phyloP scores from a whole-genome alignment of 2,113 vertebrate species.

The Charadrius vociferus region DNA sequence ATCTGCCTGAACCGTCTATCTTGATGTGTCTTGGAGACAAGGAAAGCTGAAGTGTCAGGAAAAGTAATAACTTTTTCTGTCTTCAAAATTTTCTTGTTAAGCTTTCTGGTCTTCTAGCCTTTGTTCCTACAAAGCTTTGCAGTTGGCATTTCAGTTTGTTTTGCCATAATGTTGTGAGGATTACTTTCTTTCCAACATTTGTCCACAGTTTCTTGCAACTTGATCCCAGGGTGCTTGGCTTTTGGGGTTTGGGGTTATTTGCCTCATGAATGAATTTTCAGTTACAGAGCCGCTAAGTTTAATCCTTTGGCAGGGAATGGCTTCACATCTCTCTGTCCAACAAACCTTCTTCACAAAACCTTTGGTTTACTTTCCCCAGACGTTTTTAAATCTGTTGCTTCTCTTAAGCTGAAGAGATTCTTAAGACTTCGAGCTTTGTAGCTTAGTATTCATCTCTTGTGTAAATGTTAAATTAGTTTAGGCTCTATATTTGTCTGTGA shows the following conservation, averaged over 20 bases:
- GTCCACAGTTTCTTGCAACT: background rate
- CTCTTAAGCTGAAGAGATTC: background rate
- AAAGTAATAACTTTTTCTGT: background rate
- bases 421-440: background rate
- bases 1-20: background rate
- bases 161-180: background rate
- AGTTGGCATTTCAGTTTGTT: background rate
- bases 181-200: background rate
- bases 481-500: background rate
- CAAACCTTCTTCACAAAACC: background rate
- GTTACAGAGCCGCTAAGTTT: background rate
- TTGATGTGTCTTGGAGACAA: background rate
- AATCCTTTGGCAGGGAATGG: background rate
- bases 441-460: background rate
- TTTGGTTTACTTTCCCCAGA: background rate
- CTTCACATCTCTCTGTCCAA: background rate
- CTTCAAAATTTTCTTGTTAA: background rate
- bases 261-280: background rate
- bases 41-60: background rate
- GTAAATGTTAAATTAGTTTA: constrained; percentile 30
- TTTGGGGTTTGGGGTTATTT: background rate
- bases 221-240: background rate
- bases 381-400: background rate
- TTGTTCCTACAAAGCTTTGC: background rate
- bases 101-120: background rate